Base-by-base conservation (phyloP, 2,797 vertebrate genomes). In the Xenentodon cancila region DNA sequence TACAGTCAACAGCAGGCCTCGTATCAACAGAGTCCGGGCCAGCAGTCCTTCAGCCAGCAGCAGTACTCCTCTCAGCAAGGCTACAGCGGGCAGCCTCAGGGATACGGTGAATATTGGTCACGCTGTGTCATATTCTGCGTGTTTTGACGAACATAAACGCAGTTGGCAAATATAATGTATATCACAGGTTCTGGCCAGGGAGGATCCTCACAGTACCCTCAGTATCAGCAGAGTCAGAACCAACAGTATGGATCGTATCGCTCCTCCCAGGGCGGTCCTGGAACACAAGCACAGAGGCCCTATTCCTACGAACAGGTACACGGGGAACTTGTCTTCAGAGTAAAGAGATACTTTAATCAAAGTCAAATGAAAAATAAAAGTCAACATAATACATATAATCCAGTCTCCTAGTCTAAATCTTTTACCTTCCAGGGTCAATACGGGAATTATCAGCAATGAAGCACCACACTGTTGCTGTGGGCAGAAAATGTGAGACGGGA, bases 361-460 rank as follows among this genome's bases (percentile, higher is more conserved):
- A 3, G 11, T 37, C 9, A 37, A 12, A 37, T 11, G 11, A 37
- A 37, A 37, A 11, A 37, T 37, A 37, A 12, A 12, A 37, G 34
- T 37, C 9, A 13, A 61, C 15, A 6, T 4, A 54, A 18, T 18
- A 19, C 50, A 43, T 42, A 1, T 2, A 13, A 25, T 42, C 9
- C 30, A 51, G n/a, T 56, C 44, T 56, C 17, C 61, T 2, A 2
- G 17, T 65, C 3, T 42, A 7, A 53, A 59, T 56, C 1, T 0
- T 82, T 70, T 19, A 19, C 37, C 32, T 88, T 84, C n/a, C 84
- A 98, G 97, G 95, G 96, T 89, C 96, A 98, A 67, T 99, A 97
- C 68, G 97, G 96, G 85, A 97, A 97, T 85, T 98, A 97, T 93
- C 96, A 97, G 92, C 96, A 97, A 91, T 97, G 93, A 95, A 61